Evolutionary conservation across 2,113 vertebrate species (phyloP), one percentile per base, ranked within the genome.

Genomic region (Ibidorhyncha struthersii): DNA sequence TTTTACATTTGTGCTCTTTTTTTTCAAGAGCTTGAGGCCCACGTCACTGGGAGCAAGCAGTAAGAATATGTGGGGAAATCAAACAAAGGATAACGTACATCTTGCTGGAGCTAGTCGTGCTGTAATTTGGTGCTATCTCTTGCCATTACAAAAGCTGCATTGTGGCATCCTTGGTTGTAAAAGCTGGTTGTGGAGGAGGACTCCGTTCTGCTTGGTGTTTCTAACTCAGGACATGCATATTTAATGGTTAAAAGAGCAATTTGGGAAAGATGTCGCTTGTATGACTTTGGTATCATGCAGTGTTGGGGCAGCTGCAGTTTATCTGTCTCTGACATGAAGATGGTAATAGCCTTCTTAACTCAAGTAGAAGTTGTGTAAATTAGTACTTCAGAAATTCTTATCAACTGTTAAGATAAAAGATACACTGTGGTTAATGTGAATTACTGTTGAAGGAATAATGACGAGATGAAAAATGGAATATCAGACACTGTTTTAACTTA

Each of bases 351-450:
- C 29, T 62, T 70, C 61, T 82, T 70, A 59, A 74, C 47, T 92
- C 25, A 43, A 73, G 59, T 32, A 38, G 19, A 45, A n/a, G 18
- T 50, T 96, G 45, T 73, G 23, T 62, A 59, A 66, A 74, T 73
- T 53, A 62, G 58, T 89, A 38, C 71, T 92, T 90, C 50, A 76
- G 79, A 91, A 91, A 62, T 82, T 80, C 38, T 76, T 87, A 71
- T 38, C 70, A 8, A 32, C 45, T 29, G 13, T 56, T 89, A 55
- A 86, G 86, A 86, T 89, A 82, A 88, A 74, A 93, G 83, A 58
- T 80, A 55, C 13, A 4, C 56, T 82, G 29, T 79, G 53, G 45
- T 81, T 92, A 86, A 65, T 84, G 30, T 47, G 70, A 82, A 73
- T 82, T 86, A 41, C 38, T 82, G 53, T 59, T 82, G 85, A 71